Base-by-base conservation (phyloP, 2,888 invertebrate species). In the Encarsia formosa region DNA sequence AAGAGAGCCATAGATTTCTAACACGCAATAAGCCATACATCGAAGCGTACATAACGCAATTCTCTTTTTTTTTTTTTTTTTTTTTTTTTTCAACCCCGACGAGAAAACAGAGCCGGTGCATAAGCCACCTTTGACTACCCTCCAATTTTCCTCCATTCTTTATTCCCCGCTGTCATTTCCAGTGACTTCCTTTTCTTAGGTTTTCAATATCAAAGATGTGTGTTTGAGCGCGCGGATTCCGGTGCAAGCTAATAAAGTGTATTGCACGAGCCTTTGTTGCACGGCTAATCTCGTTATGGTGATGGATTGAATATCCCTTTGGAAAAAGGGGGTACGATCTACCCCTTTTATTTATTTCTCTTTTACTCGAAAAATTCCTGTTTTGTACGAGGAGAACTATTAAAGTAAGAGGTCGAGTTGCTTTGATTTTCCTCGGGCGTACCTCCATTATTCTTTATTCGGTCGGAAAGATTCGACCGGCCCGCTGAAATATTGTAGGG, bases 141-240 rank as follows among this genome's bases (percentile, higher is more conserved):
- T 45, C 29, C 40, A 29, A 40, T 51, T 45, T 40, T 34, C 18
- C 51, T 4, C 5, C 23, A 11, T 35, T 15, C 15, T 41, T 45
- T 41, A n/a, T n/a, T n/a, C n/a, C n/a, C n/a, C n/a, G n/a, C 46
- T 46, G 54, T 54, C 49, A 54, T 45, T 43, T 15, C 26, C 54
- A 51, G 40, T 24, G n/a, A 24, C 18, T 38, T 15, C 13, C 13
- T 37, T 2, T 39, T 37, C 26, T 24, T 26, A 8, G 56, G 56
- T 50, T 53, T 53, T 53, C 43, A 47, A 56, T 53, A 47, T 53
- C 50, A 49, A 49, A 52, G 35, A 20, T 38, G 11, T n/a, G n/a
- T n/a, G n/a, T n/a, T n/a, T n/a, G n/a, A n/a, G n/a, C n/a, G n/a
- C n/a, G n/a, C n/a, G n/a, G n/a, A n/a, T n/a, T n/a, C n/a, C n/a